Conservation (phyloP, 2,797 vertebrate genomes). For the Mormyrus hasselquistii region DNA sequence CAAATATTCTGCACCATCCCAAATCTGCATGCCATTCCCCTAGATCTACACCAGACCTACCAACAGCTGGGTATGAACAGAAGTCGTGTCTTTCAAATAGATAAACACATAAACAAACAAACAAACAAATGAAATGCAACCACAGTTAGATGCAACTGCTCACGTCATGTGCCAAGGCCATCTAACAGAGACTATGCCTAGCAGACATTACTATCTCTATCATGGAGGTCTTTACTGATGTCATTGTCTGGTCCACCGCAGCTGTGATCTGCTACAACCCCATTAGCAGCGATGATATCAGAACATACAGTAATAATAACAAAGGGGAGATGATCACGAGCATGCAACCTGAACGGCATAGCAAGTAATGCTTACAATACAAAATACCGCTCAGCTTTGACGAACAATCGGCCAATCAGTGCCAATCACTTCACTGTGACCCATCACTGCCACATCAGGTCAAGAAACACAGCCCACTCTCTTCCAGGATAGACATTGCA, state of each 20-base stretch:
- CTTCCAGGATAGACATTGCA: neutral
- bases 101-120: neutral
- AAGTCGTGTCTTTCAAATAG: neutral
- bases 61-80: neutral
- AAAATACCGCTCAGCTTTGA: neutral
- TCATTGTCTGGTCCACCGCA: neutral
- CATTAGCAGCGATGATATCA: neutral
- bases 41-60: neutral
- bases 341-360: neutral
- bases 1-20: neutral
- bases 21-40: neutral
- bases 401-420: neutral
- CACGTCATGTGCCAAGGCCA: neutral
- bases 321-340: neutral
- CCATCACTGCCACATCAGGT: neutral
- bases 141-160: neutral
- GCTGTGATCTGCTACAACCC: neutral
- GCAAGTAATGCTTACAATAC: neutral
- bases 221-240: neutral
- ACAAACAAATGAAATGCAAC: neutral
- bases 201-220: neutral
- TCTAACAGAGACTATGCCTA: neutral
- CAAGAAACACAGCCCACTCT: neutral
- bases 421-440: neutral
- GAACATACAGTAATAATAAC: neutral